Percentiles rank a stretch among this genome's conserved stretches.
Conservation (phyloP, 2,888 invertebrate species). For the Sabatieria punctata region DNA sequence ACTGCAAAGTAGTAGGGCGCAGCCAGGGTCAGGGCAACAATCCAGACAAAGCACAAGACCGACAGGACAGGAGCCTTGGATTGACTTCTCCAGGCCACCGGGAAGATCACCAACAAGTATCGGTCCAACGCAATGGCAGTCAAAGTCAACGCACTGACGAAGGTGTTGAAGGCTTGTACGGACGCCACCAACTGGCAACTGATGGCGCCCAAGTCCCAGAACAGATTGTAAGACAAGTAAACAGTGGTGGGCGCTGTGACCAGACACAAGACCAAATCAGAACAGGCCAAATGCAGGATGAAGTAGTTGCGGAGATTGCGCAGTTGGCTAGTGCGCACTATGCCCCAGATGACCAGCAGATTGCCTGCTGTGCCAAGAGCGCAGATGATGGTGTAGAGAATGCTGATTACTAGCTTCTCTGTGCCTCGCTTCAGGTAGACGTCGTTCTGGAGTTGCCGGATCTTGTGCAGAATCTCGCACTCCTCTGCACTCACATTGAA, state of each 20-base stretch:
- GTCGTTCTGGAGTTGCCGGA: too few species aligned
- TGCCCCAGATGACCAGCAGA: slow-evolving; percentile 21
- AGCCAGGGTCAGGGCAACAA: slow-evolving; percentile 22
- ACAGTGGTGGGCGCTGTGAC: slow-evolving; percentile 26
- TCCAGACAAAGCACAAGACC: too few species aligned
- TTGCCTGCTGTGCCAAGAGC: slow-evolving; percentile 25
- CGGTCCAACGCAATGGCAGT: slow-evolving; percentile 27
- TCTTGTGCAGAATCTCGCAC: too few species aligned
- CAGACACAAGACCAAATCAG: slow-evolving; percentile 24
- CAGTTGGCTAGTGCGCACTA: slow-evolving; percentile 19
- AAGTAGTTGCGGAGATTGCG: slow-evolving; percentile 27
- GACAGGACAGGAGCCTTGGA: too few species aligned
- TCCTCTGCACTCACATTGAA: too few species aligned
- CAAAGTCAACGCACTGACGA: slow-evolving; percentile 28
- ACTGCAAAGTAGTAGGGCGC: slow-evolving; percentile 26
- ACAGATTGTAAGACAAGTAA: slow-evolving; percentile 22
- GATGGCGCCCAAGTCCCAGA: slow-evolving; percentile 21
- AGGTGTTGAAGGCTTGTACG: slow-evolving; percentile 27
- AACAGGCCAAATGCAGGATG: slow-evolving; percentile 27
- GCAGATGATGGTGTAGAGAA: slow-evolving; percentile 22
- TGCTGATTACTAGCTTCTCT: too few species aligned
- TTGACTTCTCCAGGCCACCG: slow-evolving; percentile 19
- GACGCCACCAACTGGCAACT: slow-evolving; percentile 13
- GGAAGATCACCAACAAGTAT: slow-evolving; percentile 25
- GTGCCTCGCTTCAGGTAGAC: too few species aligned